These are phyloP conservation scores for Xenopus borealis DNA, from an alignment of 2,113 vertebrate genomes.

Conservation along the genomic window DNA sequence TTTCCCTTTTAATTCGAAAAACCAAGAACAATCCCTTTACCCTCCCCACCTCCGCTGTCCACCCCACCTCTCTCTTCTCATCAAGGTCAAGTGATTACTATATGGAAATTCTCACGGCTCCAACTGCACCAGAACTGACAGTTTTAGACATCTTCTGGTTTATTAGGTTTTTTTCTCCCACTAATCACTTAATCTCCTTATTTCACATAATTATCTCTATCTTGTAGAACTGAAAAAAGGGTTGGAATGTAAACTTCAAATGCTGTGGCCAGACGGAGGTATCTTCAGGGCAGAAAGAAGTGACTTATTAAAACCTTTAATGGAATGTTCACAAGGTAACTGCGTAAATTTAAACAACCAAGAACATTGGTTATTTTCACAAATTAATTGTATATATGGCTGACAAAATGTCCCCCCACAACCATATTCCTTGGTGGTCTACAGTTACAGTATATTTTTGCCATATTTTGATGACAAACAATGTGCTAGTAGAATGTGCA, in stretches of 20 bases:
- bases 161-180: conserved; percentile 27
- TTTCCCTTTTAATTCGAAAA: no score
- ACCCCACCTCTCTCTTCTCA: conserved; percentile 4
- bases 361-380: no score
- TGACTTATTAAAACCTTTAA: background rate
- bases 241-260: conserved; percentile 12
- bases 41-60: background rate
- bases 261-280: conserved; percentile 4
- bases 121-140: conserved; percentile 8
- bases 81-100: background rate
- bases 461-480: no score
- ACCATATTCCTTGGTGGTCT: no score
- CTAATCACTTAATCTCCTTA: conserved; percentile 31
- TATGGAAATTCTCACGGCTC: conserved; percentile 8
- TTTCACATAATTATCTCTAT: conserved; percentile 32
- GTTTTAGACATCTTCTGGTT: conserved; percentile 11
- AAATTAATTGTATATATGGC: no score
- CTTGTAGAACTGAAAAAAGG: conserved; percentile 25
- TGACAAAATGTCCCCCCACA: no score
- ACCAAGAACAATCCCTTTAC: no score
- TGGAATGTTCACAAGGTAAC: no score
- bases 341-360: no score
- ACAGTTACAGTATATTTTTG: no score
- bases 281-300: conserved; percentile 20
- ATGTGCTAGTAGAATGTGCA: no score